Evolutionary conservation across 2,113 vertebrate genomes (phyloP).

Genomic region (Sitta europaea): DNA sequence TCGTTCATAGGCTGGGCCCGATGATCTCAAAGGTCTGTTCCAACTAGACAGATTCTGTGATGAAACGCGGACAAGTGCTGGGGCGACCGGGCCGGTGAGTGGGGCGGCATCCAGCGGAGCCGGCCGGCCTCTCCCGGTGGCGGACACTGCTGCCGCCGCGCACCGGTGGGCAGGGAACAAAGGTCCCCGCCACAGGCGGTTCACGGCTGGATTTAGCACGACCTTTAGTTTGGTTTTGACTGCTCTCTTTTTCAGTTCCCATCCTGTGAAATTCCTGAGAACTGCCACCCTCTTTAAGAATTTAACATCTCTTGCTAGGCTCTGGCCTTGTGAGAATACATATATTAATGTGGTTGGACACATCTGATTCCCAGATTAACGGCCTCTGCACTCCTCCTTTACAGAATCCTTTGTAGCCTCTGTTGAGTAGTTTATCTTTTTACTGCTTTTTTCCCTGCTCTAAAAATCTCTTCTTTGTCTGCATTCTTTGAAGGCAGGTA

Average conservation of each 20-base stretch:
- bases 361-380: not conserved
- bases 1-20: not conserved
- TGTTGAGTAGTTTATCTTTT: not conserved
- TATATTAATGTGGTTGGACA: not conserved
- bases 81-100: accelerated
- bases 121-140: accelerated
- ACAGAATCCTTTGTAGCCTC: not conserved
- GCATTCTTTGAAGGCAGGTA: not conserved
- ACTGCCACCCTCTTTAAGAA: not conserved
- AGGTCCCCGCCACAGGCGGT: not conserved
- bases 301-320: not conserved
- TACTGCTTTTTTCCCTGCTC: not conserved
- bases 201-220: not conserved
- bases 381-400: not conserved
- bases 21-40: not conserved
- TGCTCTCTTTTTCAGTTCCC: not conserved
- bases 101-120: accelerated
- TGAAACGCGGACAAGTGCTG: accelerated
- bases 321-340: not conserved
- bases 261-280: not conserved
- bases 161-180: accelerated
- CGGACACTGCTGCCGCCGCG: accelerated
- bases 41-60: not conserved
- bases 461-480: not conserved
- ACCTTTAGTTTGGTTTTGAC: not conserved